phyloP scores from a whole-genome alignment of 2,797 vertebrate species.

The Lates japonicus region DNA sequence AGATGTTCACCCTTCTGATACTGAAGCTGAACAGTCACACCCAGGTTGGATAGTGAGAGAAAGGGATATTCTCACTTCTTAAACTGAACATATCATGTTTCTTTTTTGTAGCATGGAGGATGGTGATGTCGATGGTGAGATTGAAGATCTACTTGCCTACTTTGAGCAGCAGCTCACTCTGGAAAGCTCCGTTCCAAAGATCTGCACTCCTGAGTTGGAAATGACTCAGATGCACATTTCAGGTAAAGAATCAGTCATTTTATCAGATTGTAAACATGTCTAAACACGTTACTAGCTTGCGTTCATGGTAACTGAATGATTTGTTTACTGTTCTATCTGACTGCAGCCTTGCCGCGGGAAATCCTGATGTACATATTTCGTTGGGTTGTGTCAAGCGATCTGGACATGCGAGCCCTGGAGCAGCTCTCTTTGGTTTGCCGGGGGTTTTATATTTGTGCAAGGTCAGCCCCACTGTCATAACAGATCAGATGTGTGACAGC shows the following conservation, averaged over 20 bases:
- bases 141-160: conserved; percentile 92
- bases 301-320: neutral
- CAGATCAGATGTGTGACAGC: conserved; percentile 5
- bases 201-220: conserved; percentile 93
- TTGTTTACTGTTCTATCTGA: conserved; percentile 17
- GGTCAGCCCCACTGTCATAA: conserved; percentile 81
- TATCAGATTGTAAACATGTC: neutral
- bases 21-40: neutral
- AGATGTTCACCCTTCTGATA: neutral
- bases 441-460: conserved; percentile 98
- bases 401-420: conserved; percentile 96
- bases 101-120: conserved; percentile 86
- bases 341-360: conserved; percentile 93
- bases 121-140: conserved; percentile 88
- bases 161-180: conserved; percentile 95
- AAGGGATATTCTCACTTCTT: neutral
- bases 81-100: neutral
- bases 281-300: neutral
- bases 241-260: conserved; percentile 78
- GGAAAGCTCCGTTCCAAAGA: conserved; percentile 91
- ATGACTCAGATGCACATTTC: conserved; percentile 93
- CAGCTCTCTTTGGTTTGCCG: conserved; percentile 96
- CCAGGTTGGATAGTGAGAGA: neutral
- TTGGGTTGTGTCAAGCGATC: conserved; percentile 98
- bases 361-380: conserved; percentile 99